These are phyloP conservation scores for Mnemiopsis leidyi DNA, from an alignment of 37 sponge, comb jelly and placozoan species.

Conservation along the genomic window DNA sequence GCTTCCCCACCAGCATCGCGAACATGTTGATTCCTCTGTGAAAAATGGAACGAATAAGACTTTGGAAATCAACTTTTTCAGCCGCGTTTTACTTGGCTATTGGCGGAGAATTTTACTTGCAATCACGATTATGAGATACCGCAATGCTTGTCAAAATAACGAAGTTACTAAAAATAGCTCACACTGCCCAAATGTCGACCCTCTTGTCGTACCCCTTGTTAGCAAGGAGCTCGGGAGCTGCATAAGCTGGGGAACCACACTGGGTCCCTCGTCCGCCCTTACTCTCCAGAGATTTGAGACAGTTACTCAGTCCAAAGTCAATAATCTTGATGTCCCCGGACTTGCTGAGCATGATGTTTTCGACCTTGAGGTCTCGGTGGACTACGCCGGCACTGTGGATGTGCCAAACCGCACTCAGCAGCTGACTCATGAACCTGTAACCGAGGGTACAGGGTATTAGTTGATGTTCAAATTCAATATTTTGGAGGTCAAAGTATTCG, in stretches of 20 bases:
- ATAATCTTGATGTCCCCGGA: conserved; percentile 67
- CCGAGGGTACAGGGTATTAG: too few species aligned
- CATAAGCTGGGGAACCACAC: conserved; percentile 74
- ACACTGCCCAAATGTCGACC: conserved; percentile 78
- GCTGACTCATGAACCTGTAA: conserved; percentile 65
- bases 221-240: conserved; percentile 74
- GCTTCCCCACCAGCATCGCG: conserved; percentile 70
- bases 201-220: conserved; percentile 68
- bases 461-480: too few species aligned
- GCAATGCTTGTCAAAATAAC: neutral
- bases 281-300: neutral
- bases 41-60: too few species aligned
- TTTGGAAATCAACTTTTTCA: too few species aligned
- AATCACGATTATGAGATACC: neutral
- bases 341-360: conserved; percentile 68
- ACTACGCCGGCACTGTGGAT: conserved; percentile 69
- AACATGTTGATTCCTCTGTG: conserved; percentile 71
- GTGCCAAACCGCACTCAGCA: conserved; percentile 69
- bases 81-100: too few species aligned
- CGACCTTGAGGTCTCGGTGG: conserved; percentile 74
- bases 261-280: conserved; percentile 67
- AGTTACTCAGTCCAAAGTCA: conserved; percentile 70
- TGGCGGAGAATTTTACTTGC: neutral
- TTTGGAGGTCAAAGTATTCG: too few species aligned
- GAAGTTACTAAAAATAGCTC: conserved; percentile 8